These are phyloP conservation scores for Ophiothrix spiculata DNA, from an alignment of 35 echinoderm and acorn worm genomes.

Conservation along the genomic window DNA sequence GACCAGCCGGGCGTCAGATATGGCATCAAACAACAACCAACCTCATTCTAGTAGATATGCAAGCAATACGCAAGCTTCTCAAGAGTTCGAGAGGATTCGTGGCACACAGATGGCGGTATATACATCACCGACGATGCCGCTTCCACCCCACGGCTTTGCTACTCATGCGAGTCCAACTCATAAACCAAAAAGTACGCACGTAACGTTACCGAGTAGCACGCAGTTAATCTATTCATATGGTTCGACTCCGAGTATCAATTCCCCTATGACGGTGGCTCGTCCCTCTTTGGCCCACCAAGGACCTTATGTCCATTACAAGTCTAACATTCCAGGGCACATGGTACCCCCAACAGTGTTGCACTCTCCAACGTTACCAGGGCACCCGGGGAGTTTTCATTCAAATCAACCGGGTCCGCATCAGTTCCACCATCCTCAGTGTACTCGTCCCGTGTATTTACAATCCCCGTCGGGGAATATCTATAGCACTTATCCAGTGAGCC, in stretches of 20 bases:
- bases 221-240: conserved; percentile 69
- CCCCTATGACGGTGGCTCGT: conserved; percentile 41
- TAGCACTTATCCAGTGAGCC: conserved; percentile 87
- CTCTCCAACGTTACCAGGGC: conserved; percentile 62
- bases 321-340: conserved; percentile 64
- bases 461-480: conserved; percentile 96
- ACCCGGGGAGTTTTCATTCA: conserved; percentile 51
- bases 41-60: not conserved
- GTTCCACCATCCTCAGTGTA: conserved; percentile 60
- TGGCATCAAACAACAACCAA: conserved; percentile 2
- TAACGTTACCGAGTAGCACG: not conserved
- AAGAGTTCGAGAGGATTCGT: conserved; percentile 16
- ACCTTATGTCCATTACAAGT: conserved; percentile 78
- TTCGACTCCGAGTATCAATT: conserved; percentile 49
- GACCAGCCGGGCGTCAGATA: not conserved
- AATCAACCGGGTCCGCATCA: conserved; percentile 54
- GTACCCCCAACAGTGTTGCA: conserved; percentile 66
- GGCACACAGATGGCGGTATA: conserved; percentile 7
- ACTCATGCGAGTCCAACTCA: conserved; percentile 65
- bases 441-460: conserved; percentile 74
- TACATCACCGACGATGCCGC: conserved; percentile 27
- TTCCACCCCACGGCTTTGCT: conserved; percentile 7
- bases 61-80: not conserved
- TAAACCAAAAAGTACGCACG: conserved; percentile 55
- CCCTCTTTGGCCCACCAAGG: conserved; percentile 49